Evolutionary conservation across 2,797 vertebrate species (phyloP), one percentile per base, ranked within the genome.

Genomic region (Takifugu rubripes): DNA sequence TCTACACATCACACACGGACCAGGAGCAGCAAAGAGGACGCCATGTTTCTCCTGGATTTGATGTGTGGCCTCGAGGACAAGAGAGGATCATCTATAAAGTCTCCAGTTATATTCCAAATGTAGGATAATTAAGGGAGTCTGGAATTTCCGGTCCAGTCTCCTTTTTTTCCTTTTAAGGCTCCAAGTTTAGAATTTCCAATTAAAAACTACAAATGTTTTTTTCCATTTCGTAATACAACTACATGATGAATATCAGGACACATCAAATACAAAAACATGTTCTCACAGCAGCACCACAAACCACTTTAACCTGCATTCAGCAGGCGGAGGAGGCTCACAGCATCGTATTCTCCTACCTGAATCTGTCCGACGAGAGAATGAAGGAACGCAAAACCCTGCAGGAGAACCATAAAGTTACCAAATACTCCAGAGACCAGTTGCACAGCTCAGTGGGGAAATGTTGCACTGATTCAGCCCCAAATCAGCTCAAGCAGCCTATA

Each of bases 361-460:
- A 25, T 62, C 54, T 25, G 57, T 74, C 56, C 40, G 79, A 62
- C 36, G 62, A 31, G n/a, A 58, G 46, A 87, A 70, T 24, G 61
- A 77, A 56, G 75, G 56, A 68, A 84, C 53, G 70, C 84, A 86
- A 73, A 79, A 70, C 57, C 79, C 85, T 88, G 77, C 26, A 75
- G 70, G 70, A 74, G 71, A 82, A 86, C 65, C 77, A 67, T 16
- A 80, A 6, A 16, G 70, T 64, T 68, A 71, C 48, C 49, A 64
- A 52, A 59, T 7, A 49, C 53, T 3, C 31, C 45, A n/a, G 6
- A 48, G 50, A 50, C 24, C 5, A 47, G 48, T 5, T 10, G 7
- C 47, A 46, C 7, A 9, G n/a, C 17, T 3, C 45, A 46, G 45
- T n/a, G n/a, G 8, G 45, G 21, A 46, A 17, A 46, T 1, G 45